Base-by-base conservation (phyloP, 2,113 vertebrate species). In the Neodontobutis hainanensis region DNA sequence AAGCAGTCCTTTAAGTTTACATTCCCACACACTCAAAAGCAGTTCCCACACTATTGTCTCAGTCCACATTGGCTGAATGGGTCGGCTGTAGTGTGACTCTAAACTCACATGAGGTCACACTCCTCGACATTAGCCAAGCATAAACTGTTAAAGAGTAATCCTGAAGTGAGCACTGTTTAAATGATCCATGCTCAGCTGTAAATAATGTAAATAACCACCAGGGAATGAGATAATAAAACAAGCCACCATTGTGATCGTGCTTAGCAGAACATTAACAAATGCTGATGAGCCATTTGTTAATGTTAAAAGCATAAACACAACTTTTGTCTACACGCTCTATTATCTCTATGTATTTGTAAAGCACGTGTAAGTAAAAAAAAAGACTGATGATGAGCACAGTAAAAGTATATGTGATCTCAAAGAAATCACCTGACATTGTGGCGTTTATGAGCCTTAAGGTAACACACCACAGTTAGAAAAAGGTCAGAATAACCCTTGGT, bases 51-150 rank as follows among this genome's bases (percentile, higher is more conserved):
- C 35, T 6, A 48, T 40, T 50, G 43, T 48, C 32, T 46, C 15
- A 50, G 36, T 46, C n/a, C 44, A 45, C 11, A 43, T 48, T 43
- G 43, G 36, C 6, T 45, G 1, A 19, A 5, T 42, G 16, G 38
- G 43, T 27, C 12, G n/a, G 34, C 52, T 62, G 47, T 12, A 69
- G 12, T 46, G 60, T 63, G 51, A 64, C 5, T 12, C 38, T 4
- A 6, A 12, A 7, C 47, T 69, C 52, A 46, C 15, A 36, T 74
- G 47, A 67, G 47, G 35, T 32, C 59, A 55, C 49, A 50, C 7
- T 4, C 51, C 49, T 64, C 71, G 58, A 53, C 68, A 83, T 42
- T 66, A 69, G 55, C 45, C 14, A 27, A 27, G 15, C 32, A n/a
- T n/a, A 74, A n/a, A 44, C 38, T 48, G 65, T 45, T 47, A 65